Conservation (phyloP, 2,797 vertebrate species). For the Catharus ustulatus region DNA sequence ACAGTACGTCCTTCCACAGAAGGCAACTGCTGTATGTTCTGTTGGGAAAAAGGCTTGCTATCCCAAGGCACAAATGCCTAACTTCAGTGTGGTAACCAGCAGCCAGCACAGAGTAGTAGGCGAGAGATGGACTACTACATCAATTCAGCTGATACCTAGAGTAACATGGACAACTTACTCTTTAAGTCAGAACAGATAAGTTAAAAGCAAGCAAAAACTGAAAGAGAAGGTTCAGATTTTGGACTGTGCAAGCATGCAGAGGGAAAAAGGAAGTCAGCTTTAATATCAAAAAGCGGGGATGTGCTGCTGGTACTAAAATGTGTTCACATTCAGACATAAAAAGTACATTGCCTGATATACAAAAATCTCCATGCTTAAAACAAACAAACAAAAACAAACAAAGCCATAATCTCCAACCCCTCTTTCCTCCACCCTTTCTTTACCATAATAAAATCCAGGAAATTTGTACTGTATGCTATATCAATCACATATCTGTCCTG, state of each 20-base stretch:
- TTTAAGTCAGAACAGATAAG: neutral
- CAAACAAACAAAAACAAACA: neutral
- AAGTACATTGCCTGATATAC: neutral
- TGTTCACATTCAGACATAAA: neutral
- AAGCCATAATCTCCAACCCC: rapidly evolving
- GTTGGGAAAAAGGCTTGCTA: neutral
- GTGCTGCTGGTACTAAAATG: neutral
- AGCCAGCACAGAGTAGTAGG: neutral
- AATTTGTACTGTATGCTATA: neutral
- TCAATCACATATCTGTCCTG: neutral
- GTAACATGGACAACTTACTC: neutral
- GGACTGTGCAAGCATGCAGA: neutral
- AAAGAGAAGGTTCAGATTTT: neutral
- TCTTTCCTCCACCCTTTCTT: neutral
- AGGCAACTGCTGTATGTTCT: neutral
- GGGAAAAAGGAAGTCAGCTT: neutral
- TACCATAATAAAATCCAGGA: neutral
- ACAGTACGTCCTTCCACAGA: neutral
- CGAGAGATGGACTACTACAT: neutral
- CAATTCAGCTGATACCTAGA: neutral
- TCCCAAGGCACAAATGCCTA: neutral
- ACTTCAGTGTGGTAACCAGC: neutral
- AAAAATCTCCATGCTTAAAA: neutral
- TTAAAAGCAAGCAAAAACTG: neutral
- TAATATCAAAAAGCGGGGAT: neutral